phyloP scores from a whole-genome alignment of 2,797 vertebrate species.

The Ispidina lecontei region DNA sequence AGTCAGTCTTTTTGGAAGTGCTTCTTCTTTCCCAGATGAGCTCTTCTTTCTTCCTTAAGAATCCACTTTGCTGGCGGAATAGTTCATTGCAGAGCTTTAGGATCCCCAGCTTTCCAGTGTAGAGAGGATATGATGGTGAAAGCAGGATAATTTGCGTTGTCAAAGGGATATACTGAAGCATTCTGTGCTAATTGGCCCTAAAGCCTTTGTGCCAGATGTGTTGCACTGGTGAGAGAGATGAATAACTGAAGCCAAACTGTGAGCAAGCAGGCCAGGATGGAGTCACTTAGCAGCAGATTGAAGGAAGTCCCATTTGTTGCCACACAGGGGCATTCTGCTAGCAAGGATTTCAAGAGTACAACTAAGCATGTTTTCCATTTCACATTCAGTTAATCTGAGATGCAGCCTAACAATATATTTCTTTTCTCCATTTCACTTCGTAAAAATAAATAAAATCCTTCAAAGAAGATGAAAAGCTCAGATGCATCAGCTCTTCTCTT shows the following conservation, averaged over 20 bases:
- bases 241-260: not conserved
- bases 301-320: not conserved
- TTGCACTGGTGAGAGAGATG: not conserved
- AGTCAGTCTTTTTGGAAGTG: not conserved
- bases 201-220: slow-evolving; percentile 9
- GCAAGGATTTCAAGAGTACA: not conserved
- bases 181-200: not conserved
- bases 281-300: not conserved
- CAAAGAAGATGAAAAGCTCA: not conserved
- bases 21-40: not conserved
- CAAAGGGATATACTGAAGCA: not conserved
- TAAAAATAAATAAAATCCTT: not conserved
- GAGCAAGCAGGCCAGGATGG: not conserved
- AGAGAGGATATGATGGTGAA: not conserved
- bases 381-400: not conserved
- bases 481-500: not conserved
- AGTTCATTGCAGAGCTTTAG: not conserved
- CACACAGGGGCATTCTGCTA: not conserved
- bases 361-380: not conserved
- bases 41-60: not conserved
- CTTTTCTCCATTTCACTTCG: not conserved
- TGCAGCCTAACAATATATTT: not conserved
- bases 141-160: not conserved
- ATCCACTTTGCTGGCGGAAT: not conserved
- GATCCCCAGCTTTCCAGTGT: not conserved